Percentiles rank a stretch among this genome's conserved stretches.
These are phyloP conservation scores for Amphibalanus amphitrite DNA, from an alignment of 1,140 invertebrate genomes.

Conservation along the genomic window DNA sequence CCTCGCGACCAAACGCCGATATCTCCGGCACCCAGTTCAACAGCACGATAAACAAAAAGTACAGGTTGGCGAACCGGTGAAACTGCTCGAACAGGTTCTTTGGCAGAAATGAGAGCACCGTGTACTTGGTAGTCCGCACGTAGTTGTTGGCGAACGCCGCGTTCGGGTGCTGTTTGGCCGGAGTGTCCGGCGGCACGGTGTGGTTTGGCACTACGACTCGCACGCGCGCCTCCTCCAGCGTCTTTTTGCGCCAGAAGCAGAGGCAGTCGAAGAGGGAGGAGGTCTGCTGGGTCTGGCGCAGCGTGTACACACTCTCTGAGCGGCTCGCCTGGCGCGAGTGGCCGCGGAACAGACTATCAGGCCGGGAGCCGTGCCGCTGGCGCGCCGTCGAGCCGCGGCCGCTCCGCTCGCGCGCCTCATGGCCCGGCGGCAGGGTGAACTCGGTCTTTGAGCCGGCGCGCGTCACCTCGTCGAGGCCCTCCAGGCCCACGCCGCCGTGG, in stretches of 20 bases:
- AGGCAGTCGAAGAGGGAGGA: constrained; percentile 18
- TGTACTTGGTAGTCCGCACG: constrained; percentile 92
- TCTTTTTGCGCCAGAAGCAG: constrained; percentile 26
- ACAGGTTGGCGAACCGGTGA: constrained; percentile 86
- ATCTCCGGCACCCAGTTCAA: constrained; percentile 86
- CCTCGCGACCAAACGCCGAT: constrained; percentile 89
- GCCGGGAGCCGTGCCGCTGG: constrained; percentile 13
- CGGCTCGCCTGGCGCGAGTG: constrained; percentile 42
- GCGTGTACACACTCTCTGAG: constrained; percentile 73
- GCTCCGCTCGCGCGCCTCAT: constrained; percentile 20
- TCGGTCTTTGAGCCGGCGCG: constrained; percentile 67
- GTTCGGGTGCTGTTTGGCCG: constrained; percentile 65
- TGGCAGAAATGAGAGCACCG: constrained; percentile 78
- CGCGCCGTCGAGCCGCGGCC: constrained; percentile 9
- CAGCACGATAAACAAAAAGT: constrained; percentile 92
- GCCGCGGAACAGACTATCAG: constrained; percentile 20
- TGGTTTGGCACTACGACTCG: constrained; percentile 64
- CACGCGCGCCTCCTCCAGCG: constrained; percentile 44
- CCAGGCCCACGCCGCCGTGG: constrained; percentile 53
- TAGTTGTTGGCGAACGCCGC: constrained; percentile 53
- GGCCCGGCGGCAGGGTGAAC: constrained; percentile 51
- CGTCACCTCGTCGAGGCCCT: constrained; percentile 33
- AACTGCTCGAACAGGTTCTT: constrained; percentile 97
- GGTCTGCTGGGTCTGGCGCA: constrained; percentile 38
- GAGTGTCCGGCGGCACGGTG: constrained; percentile 53